Percentiles rank a stretch among this genome's conserved stretches.
phyloP scores from a whole-genome alignment of 2,113 vertebrate species.

The Deroptyus accipitrinus region DNA sequence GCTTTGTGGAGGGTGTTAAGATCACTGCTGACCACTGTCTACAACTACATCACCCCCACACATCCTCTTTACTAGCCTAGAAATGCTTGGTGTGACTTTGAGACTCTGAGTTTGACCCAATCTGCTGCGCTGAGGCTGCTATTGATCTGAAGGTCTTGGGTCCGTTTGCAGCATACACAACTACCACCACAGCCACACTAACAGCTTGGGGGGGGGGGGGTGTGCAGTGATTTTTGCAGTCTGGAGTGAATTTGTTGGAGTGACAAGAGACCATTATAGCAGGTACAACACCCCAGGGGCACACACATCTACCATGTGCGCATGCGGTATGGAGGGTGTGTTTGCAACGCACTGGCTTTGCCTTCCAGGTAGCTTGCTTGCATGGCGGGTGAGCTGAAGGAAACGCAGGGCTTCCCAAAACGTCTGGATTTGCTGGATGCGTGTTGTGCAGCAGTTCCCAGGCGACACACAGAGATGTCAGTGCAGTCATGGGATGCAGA shows the following conservation, averaged over 20 bases:
- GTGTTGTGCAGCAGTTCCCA: not conserved
- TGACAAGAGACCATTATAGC: not conserved
- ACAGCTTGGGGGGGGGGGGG: accelerated
- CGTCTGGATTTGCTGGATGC: not conserved
- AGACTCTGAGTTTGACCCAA: not conserved
- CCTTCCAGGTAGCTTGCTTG: not conserved
- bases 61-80: not conserved
- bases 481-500: accelerated
- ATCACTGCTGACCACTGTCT: not conserved
- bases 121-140: not conserved
- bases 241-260: not conserved
- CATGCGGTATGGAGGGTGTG: accelerated
- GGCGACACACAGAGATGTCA: accelerated
- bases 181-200: not conserved
- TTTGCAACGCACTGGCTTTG: accelerated
- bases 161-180: not conserved
- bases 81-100: not conserved
- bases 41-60: not conserved
- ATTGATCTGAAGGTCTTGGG: accelerated
- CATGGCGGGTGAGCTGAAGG: accelerated
- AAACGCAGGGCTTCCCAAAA: accelerated
- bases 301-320: accelerated
- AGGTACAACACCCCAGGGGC: accelerated
- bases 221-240: not conserved
- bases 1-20: not conserved